Percentiles rank a stretch among this genome's conserved stretches.
Conservation (phyloP, 2,797 vertebrate genomes). For the Vultur gryphus region DNA sequence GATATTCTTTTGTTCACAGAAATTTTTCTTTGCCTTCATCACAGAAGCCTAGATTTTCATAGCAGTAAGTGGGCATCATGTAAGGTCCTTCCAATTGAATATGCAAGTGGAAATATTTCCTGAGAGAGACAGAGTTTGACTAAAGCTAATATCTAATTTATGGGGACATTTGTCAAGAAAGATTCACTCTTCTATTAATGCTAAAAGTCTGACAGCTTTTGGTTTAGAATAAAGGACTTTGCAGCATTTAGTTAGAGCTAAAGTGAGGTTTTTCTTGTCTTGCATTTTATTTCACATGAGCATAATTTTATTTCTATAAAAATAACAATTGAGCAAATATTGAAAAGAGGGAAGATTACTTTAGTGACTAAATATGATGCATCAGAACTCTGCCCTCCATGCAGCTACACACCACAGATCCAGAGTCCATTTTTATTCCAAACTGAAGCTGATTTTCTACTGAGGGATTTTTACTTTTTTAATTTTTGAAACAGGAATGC, state of each 20-base stretch:
- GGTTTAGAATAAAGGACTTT: constrained; percentile 21
- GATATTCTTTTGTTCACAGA: constrained; percentile 55
- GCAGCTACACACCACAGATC: background rate
- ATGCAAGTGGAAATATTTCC: constrained; percentile 66
- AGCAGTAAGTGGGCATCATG: constrained; percentile 35
- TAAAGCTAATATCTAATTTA: constrained; percentile 73
- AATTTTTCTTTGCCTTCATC: constrained; percentile 52
- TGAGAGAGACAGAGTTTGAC: constrained; percentile 63
- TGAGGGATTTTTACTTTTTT: background rate
- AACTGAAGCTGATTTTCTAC: background rate
- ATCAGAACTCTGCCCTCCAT: background rate
- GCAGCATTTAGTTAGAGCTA: constrained; percentile 14
- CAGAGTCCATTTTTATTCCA: background rate
- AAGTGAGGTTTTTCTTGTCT: constrained; percentile 16
- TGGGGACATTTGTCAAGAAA: constrained; percentile 67
- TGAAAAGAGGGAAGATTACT: background rate
- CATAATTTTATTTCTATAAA: background rate
- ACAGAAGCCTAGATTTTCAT: constrained; percentile 29
- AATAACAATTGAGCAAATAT: background rate
- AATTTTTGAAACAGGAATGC: background rate
- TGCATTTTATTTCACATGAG: background rate
- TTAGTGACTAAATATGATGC: background rate
- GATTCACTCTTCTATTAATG: constrained; percentile 51
- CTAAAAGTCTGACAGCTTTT: constrained; percentile 37
- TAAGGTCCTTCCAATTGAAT: constrained; percentile 54